These are phyloP conservation scores for Nomada ruficornis DNA, from an alignment of 2,888 invertebrate genomes.

Conservation along the genomic window DNA sequence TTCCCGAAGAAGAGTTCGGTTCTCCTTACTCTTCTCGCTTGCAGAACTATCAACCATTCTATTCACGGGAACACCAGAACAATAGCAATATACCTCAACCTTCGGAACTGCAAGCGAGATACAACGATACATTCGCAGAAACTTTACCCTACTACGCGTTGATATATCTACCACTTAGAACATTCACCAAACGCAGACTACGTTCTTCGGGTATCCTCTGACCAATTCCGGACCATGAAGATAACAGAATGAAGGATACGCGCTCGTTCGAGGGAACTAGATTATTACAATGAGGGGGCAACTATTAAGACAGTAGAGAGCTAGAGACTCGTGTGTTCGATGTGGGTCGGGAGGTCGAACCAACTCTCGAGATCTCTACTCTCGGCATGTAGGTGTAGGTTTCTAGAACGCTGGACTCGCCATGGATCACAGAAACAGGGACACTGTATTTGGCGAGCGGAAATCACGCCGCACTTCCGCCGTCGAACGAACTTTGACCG, in stretches of 20 bases:
- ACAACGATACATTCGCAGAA: no score
- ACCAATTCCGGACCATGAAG: no score
- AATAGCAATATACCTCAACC: no score
- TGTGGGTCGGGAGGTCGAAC: conserved; percentile 70
- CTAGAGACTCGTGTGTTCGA: conserved; percentile 51
- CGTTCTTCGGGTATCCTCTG: no score
- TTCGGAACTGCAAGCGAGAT: no score
- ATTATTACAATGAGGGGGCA: conserved; percentile 19
- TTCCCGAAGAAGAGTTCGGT: no score
- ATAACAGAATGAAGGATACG: neutral
- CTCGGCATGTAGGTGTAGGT: conserved; percentile 70
- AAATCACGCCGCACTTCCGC: conserved; percentile 16
- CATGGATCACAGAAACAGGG: conserved; percentile 44
- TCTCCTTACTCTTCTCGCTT: no score
- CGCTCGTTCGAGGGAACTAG: neutral
- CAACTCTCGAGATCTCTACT: conserved; percentile 69
- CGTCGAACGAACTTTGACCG: neutral
- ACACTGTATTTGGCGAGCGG: conserved; percentile 16
- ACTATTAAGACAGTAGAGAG: conserved; percentile 21
- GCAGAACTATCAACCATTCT: no score
- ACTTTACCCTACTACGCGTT: no score
- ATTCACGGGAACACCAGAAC: no score
- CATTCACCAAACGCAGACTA: no score
- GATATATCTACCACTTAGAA: no score
- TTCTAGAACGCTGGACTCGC: conserved; percentile 65